Conservation (phyloP, 2,888 invertebrate genomes). For the Ligdia adustata region DNA sequence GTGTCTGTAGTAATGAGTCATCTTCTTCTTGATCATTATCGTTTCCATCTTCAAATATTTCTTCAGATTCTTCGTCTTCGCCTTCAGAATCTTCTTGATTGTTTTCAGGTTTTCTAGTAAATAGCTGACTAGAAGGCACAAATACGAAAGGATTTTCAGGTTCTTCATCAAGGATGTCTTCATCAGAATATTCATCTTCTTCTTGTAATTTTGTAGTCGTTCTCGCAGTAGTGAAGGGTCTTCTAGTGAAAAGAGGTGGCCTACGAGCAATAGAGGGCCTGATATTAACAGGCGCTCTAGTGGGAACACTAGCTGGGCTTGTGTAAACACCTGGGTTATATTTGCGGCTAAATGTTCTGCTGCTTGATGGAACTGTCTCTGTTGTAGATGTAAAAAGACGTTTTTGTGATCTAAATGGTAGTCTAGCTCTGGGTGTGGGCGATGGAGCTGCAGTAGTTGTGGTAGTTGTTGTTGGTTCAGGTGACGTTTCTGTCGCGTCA, state of each 20-base stretch:
- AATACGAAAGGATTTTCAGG: constrained; percentile 69
- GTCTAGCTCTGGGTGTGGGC: constrained; percentile 57
- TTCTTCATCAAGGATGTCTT: constrained; percentile 65
- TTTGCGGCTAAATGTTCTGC: constrained; percentile 75
- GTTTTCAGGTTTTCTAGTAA: constrained; percentile 62
- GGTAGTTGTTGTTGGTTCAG: constrained; percentile 60
- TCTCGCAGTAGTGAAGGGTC: constrained; percentile 68
- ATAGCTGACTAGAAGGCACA: constrained; percentile 73
- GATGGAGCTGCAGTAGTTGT: constrained; percentile 46
- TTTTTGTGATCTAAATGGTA: constrained; percentile 72
- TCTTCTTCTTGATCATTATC: constrained; percentile 54
- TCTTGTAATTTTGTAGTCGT: constrained; percentile 61
- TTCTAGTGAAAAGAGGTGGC: constrained; percentile 65
- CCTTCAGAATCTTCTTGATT: constrained; percentile 52
- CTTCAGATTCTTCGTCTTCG: constrained; percentile 51
- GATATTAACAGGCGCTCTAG: constrained; percentile 52
- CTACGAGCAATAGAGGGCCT: constrained; percentile 59
- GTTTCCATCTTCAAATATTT: constrained; percentile 43
- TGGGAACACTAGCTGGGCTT: constrained; percentile 64
- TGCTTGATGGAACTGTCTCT: constrained; percentile 65
- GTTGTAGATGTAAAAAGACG: constrained; percentile 71
- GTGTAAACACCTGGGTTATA: constrained; percentile 77
- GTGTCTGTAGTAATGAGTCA: constrained; percentile 46
- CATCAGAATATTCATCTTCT: constrained; percentile 67
- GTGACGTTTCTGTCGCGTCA: constrained; percentile 36